A percentile compares a stretch with the other conserved stretches of the same genome.
phyloP scores from a whole-genome alignment of 1,140 invertebrate genomes.

The Drosophila dunni region DNA sequence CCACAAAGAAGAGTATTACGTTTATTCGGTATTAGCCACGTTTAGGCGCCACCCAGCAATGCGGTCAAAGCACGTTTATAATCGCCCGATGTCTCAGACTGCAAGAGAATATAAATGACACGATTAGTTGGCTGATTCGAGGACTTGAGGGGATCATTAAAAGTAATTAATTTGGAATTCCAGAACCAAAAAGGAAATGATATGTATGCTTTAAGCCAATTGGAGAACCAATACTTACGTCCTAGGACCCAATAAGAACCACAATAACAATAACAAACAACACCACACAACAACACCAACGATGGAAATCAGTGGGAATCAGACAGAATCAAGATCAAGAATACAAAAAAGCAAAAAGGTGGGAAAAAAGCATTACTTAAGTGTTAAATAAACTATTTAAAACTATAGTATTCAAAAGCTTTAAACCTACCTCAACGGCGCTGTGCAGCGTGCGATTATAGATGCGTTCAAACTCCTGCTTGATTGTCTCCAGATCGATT shows the following conservation, averaged over 20 bases:
- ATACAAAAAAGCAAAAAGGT: constrained; percentile 43
- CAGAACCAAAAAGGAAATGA: not conserved
- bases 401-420: not conserved
- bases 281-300: constrained; percentile 11
- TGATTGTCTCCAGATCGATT: constrained; percentile 90
- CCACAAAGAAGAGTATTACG: constrained; percentile 2
- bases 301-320: not conserved
- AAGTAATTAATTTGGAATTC: constrained; percentile 29
- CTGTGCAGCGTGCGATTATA: constrained; percentile 90
- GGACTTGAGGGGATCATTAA: not conserved
- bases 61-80: constrained; percentile 89
- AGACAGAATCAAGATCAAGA: constrained; percentile 8
- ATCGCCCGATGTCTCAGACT: constrained; percentile 91
- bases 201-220: not conserved
- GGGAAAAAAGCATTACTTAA: constrained; percentile 25
- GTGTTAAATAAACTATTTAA: not conserved
- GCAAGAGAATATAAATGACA: constrained; percentile 72
- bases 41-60: constrained; percentile 85
- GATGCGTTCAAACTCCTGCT: constrained; percentile 88
- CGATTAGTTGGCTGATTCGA: not conserved
- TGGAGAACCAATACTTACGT: constrained; percentile 42
- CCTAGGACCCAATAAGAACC: constrained; percentile 37
- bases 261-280: constrained; percentile 21
- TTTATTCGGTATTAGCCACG: constrained; percentile 8
- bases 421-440: constrained; percentile 87